Base-by-base conservation (phyloP, 2,888 invertebrate genomes). In the Iselma pallidipennis region DNA sequence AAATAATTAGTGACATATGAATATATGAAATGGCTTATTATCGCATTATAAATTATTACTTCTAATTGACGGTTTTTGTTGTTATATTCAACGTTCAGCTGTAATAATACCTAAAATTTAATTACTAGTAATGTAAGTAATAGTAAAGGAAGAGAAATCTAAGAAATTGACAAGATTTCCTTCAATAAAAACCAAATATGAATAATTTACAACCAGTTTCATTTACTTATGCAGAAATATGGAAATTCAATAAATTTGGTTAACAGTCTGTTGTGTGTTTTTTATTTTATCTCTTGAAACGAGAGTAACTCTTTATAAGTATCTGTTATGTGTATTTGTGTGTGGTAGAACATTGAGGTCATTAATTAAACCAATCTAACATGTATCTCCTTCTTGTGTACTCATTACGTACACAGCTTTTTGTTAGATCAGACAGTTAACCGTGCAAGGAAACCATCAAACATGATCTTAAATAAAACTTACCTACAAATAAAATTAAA, bases 311-410 rank as follows among this genome's bases (percentile, higher is more conserved):
- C 16, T 16, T n/a, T 16, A 1, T 16, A 45, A 4, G 21, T 10
- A 45, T 48, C 56, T 45, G 54, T 49, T 59, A 63, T 59, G 42
- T 45, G 37, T 37, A 37, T 23, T 56, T 65, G 61, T 62, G 59
- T 65, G 61, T 57, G 59, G 59, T 57, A 61, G 49, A 51, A 55
- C 60, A 23, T 23, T 19, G n/a, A 10, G 23, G 23, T 45, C 62
- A 69, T 71, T 67, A 71, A 71, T 71, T 71, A 71, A 66, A 31
- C 55, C 66, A 69, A 70, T 71, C 70, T 66, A 54, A 55, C 64
- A 62, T 66, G 70, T 55, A 71, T 71, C 70, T 69, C 56, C 52
- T 56, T 55, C 55, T 63, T 45, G 21, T 45, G 12, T 63, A 65
- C 66, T 67, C 69, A 68, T 71, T 71, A 69, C 68, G 63, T 65